phyloP scores from a whole-genome alignment of 2,113 vertebrate genomes.

The Pseudorhombus dupliciocellatus region DNA sequence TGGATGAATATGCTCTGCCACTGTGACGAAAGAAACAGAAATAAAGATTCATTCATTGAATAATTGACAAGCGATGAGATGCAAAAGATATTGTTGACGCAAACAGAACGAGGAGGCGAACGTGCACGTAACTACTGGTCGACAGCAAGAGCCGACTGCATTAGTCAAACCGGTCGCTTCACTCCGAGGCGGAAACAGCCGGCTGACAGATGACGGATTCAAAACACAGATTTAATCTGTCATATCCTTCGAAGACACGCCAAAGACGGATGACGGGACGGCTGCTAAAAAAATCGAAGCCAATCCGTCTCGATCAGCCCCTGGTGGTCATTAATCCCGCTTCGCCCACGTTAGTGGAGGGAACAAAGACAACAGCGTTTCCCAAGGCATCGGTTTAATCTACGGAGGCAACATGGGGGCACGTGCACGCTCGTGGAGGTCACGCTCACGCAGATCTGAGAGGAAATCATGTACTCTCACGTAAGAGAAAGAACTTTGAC shows the following conservation, averaged over 20 bases:
- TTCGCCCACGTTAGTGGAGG: too few relatives aligned
- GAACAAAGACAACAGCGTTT: too few relatives aligned
- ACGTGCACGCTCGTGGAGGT: too few relatives aligned
- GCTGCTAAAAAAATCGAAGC: background rate
- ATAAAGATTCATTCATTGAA: conserved; percentile 33
- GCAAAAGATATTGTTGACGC: conserved; percentile 4
- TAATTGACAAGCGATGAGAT: conserved; percentile 27
- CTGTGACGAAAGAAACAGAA: conserved; percentile 6
- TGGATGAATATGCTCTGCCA: background rate
- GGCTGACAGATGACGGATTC: conserved; percentile 52
- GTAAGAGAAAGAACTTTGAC: too few relatives aligned
- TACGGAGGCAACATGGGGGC: too few relatives aligned
- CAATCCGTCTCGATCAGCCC: too few relatives aligned
- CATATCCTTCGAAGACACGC: conserved; percentile 6
- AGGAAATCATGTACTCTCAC: too few relatives aligned
- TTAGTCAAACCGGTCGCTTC: conserved; percentile 54
- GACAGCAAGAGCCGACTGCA: conserved; percentile 30
- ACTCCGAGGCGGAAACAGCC: conserved; percentile 45
- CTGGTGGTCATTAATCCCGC: too few relatives aligned
- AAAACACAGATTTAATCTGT: conserved; percentile 13
- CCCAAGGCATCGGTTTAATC: too few relatives aligned
- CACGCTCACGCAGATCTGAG: too few relatives aligned
- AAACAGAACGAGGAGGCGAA: conserved; percentile 26
- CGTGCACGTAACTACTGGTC: conserved; percentile 34
- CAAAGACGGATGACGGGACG: background rate